Base-by-base conservation (phyloP, 2,797 vertebrate genomes). In the Sebastes hopkinsi region DNA sequence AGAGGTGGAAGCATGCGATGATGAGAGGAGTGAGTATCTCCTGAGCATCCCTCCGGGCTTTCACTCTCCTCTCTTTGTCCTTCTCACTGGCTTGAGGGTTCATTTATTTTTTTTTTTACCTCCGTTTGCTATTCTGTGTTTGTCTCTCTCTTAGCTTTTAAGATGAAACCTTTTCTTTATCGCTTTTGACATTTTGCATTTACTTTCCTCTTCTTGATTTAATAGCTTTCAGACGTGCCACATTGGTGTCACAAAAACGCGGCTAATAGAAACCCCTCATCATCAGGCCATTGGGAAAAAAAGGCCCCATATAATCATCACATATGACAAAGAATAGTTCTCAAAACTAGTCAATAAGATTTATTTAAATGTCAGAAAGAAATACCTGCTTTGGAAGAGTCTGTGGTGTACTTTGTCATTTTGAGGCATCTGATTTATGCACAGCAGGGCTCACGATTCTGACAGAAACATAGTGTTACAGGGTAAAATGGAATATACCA, bases 1-100 rank as follows among this genome's bases (percentile, higher is more conserved):
- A 79, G 73, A 77, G 66, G 73, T 83, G 60, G 77, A 80, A 6
- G 12, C 67, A 36, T 70, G 23, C 61, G 36, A 67, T 79, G 69
- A 83, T 75, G 60, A 87, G 72, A 82, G 69, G 29, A 81, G 30
- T 56, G 32, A 71, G 78, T 62, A 56, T 87, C 75, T 82, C 27
- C 52, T 76, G 55, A 79, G 68, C 32, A 20, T 69, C 50, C 72
- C 66, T 42, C 50, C 6, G 56, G 69, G 68, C n/a, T 64, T 82
- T 79, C 29, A 25, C 25, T 83, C 64, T 22, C 52, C 20, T 82
- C 34, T 79, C 67, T 74, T 32, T 84, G 82, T 81, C 79, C 79
- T 70, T 81, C 27, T 84, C 46, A 5, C 54, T 67, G 29, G 23
- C 74, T 81, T 11, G 3, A 67, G 46, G 23, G 42, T 80, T 85